Evolutionary conservation across 2,888 invertebrate genomes (phyloP).

Genomic region (Drosophila paranaensis): DNA sequence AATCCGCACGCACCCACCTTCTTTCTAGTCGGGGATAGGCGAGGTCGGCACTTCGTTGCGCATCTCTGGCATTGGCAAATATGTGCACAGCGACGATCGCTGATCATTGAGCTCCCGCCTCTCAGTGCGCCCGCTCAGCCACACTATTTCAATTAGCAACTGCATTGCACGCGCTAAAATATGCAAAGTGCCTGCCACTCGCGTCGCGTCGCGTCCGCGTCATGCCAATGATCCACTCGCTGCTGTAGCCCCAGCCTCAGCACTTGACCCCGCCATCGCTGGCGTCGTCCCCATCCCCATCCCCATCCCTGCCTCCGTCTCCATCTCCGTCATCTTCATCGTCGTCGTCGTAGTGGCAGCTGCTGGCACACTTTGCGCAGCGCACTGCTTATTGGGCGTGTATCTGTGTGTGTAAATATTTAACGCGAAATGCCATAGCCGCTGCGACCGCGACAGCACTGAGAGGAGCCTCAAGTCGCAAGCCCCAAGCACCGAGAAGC

Average conservation of each 20-base stretch:
- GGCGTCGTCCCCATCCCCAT: slow-evolving; percentile 3
- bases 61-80: slow-evolving; percentile 77
- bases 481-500: slow-evolving; percentile 16
- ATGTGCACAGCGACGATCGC: slow-evolving; percentile 67
- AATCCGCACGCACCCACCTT: slow-evolving; percentile 65
- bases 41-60: slow-evolving; percentile 77
- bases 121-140: slow-evolving; percentile 25
- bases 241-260: slow-evolving; percentile 25
- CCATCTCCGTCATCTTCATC: slow-evolving; percentile 2
- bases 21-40: slow-evolving; percentile 59
- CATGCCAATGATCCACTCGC: slow-evolving; percentile 56
- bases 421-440: slow-evolving; percentile 13
- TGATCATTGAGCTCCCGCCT: slow-evolving; percentile 29
- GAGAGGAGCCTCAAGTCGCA: slow-evolving; percentile 35
- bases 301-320: not conserved
- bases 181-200: slow-evolving; percentile 74
- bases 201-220: slow-evolving; percentile 56
- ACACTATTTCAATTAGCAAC: slow-evolving; percentile 83
- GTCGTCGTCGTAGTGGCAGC: slow-evolving; percentile 20
- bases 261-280: slow-evolving; percentile 72
- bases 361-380: slow-evolving; percentile 74
- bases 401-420: slow-evolving; percentile 41
- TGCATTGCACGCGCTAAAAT: slow-evolving; percentile 76
- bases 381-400: slow-evolving; percentile 74
- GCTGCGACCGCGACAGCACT: slow-evolving; percentile 21